Evolutionary conservation across 2,113 vertebrate species (phyloP), one percentile per base, ranked within the genome.

Genomic region (Rousettus leschenaultii): DNA sequence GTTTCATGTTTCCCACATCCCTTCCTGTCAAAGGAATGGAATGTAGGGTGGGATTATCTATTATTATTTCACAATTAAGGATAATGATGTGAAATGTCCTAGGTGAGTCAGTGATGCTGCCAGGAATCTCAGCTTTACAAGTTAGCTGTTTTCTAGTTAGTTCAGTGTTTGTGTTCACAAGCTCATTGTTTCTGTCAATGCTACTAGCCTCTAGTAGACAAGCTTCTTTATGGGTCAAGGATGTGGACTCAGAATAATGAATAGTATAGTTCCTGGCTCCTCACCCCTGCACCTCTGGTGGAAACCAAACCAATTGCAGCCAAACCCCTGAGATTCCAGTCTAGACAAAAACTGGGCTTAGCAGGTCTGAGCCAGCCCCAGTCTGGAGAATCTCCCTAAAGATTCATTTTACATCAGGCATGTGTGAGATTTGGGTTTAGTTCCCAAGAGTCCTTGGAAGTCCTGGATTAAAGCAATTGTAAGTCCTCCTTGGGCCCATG

Each of bases 51-150:
- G 86, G 78, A 89, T 91, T 91, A 84, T 73, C 96, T 84, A 48
- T 78, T 74, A 94, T 95, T 94, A 95, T 97, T 96, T 86, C 86
- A 93, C 85, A 96, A 97, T 94, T 91, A 91, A 91, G 57, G 78
- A 84, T 79, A 94, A 83, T 84, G 45, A 89, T 14, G 4, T 35
- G 51, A 91, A 88, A 68, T 4, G 8, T 88, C 77, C 73, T 68
- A 84, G 88, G 68, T 96, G 95, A 97, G 92, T 95, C 83, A 97
- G 71, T 48, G 59, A 22, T 55, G 40, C 43, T 30, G 35, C 80
- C 68, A 53, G 77, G 38, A 94, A 51, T 55, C 61, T 59, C 40
- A 3, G 0, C 45, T 66, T 92, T 70, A 75, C 35, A 18, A 22
- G 68, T 75, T 68, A 51, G 74, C 83, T 86, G 26, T 66, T 79